A percentile compares a stretch with the other conserved stretches of the same genome.
Conservation (phyloP, 2,888 invertebrate genomes). For the Temnothorax ravouxi region DNA sequence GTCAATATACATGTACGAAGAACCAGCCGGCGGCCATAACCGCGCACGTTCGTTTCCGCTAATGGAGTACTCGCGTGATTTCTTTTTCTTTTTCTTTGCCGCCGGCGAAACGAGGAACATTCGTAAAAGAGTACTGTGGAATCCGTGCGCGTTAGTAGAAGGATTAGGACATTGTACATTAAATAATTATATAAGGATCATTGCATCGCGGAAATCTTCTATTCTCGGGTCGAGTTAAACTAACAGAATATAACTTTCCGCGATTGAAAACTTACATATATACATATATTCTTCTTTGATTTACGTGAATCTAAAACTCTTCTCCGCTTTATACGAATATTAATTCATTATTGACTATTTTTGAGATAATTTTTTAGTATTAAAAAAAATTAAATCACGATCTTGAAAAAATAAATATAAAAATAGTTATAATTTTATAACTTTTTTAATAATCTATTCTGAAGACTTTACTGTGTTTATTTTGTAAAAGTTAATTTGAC, state of each 20-base stretch:
- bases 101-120: slow-evolving; percentile 13
- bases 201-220: not conserved
- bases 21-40: slow-evolving; percentile 40
- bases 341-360: not conserved
- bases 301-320: not conserved
- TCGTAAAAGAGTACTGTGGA: slow-evolving; percentile 8
- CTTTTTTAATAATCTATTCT: not conserved
- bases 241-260: not conserved
- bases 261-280: not conserved
- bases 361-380: not conserved
- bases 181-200: slow-evolving; percentile 42
- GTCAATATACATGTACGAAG: slow-evolving; percentile 25
- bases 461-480: not conserved
- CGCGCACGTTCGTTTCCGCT: slow-evolving; percentile 37
- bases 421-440: not conserved
- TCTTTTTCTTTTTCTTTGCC: slow-evolving; percentile 28
- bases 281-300: not conserved
- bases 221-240: not conserved
- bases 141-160: not conserved
- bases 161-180: slow-evolving; percentile 36
- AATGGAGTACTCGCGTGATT: slow-evolving; percentile 48
- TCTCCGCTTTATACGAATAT: not conserved
- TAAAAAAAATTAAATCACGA: not conserved
- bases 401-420: not conserved
- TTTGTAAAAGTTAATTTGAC: slow-evolving; percentile 7